Percentiles rank a stretch among this genome's conserved stretches.
Conservation (phyloP, 2,888 invertebrate genomes). For the Spisula subtruncata region DNA sequence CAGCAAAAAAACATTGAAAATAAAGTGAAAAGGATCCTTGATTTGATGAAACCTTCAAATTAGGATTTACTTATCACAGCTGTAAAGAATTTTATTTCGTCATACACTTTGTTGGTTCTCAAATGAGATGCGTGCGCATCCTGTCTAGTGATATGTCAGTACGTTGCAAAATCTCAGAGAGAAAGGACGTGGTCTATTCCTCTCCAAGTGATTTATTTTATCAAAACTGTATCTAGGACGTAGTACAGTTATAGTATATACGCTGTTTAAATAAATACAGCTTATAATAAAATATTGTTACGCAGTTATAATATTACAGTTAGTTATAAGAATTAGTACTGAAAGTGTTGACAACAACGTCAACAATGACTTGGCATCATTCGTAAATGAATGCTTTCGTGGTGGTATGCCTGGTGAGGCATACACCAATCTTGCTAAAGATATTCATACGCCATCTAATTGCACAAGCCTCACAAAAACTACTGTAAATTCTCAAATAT, state of each 20-base stretch:
- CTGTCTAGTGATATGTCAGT: neutral
- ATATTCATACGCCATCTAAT: no score
- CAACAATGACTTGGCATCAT: no score
- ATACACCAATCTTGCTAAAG: no score
- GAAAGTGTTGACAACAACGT: no score
- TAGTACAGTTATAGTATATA: neutral
- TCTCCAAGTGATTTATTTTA: neutral
- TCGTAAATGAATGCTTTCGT: no score
- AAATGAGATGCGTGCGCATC: neutral
- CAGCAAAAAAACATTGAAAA: conserved; percentile 37
- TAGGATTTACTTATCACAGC: conserved; percentile 54
- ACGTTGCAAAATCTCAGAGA: neutral
- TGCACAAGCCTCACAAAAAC: no score
- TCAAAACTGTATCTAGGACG: neutral
- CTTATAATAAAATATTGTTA: neutral
- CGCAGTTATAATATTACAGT: no score
- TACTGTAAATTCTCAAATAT: no score
- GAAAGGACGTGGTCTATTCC: neutral
- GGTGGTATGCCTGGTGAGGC: no score
- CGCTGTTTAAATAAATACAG: no score
- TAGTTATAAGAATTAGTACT: no score
- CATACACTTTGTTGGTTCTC: neutral
- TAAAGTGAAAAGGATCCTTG: conserved; percentile 30
- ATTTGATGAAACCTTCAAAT: conserved; percentile 36
- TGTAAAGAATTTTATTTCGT: conserved; percentile 37